phyloP scores from a whole-genome alignment of 1,140 invertebrate genomes.

The Drosophila ananassae region DNA sequence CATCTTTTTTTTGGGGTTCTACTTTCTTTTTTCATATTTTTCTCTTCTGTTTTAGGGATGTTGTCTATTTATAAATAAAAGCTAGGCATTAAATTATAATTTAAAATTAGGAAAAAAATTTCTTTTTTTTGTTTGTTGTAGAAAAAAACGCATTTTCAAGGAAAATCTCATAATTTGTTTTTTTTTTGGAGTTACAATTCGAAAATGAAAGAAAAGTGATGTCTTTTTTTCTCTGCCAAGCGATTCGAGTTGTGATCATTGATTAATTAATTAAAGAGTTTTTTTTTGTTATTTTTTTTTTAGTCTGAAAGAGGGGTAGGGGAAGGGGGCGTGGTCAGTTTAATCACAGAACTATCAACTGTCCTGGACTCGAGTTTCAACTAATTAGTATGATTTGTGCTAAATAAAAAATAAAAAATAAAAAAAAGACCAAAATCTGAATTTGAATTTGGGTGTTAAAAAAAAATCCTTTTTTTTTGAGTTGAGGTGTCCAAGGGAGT shows the following conservation, averaged over 20 bases:
- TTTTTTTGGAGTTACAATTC: constrained; percentile 17
- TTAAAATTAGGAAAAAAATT: constrained; percentile 63
- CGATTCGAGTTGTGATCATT: constrained; percentile 80
- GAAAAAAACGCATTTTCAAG: constrained; percentile 43
- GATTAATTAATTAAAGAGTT: constrained; percentile 50
- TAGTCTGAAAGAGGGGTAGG: background rate
- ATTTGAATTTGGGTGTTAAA: constrained; percentile 1
- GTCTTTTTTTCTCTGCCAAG: constrained; percentile 30
- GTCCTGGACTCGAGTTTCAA: constrained; percentile 44
- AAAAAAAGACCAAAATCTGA: constrained; percentile 45
- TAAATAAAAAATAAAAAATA: constrained; percentile 76
- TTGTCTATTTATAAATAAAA: constrained; percentile 54
- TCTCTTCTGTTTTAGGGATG: constrained; percentile 28
- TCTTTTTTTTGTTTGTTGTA: constrained; percentile 13
- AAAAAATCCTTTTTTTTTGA: constrained; percentile 3
- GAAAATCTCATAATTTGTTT: constrained; percentile 30
- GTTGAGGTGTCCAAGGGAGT: background rate
- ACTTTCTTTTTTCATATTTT: constrained; percentile 10
- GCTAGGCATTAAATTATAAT: constrained; percentile 68
- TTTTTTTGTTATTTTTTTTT: constrained; percentile 15
- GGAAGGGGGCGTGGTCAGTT: constrained; percentile 4
- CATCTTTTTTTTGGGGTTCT: background rate
- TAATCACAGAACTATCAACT: constrained; percentile 54
- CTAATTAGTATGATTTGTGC: constrained; percentile 76
- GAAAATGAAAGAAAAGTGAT: constrained; percentile 31